Conservation (phyloP, 2,113 vertebrate species). For the Caretta caretta region DNA sequence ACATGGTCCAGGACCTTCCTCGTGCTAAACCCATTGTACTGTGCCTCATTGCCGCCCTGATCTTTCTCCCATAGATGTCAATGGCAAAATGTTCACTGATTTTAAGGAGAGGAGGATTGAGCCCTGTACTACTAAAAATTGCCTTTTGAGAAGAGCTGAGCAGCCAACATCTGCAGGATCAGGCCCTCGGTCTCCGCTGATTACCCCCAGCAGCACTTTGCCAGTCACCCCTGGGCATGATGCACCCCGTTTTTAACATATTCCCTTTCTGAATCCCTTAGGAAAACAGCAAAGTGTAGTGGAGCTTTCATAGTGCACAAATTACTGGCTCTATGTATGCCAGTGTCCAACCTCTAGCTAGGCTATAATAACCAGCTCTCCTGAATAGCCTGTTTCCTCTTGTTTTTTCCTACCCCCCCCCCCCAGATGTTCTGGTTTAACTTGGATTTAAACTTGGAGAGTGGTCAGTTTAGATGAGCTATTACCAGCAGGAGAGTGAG, state of each 20-base stretch:
- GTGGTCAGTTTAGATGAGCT: too few species aligned
- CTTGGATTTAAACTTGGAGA: too few species aligned
- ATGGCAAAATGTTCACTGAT: neutral
- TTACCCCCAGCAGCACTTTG: neutral
- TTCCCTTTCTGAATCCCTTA: neutral
- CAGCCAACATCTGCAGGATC: neutral
- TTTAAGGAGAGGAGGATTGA: neutral
- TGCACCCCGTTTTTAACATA: neutral
- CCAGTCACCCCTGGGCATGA: neutral
- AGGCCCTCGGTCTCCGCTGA: neutral
- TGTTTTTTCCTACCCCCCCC: too few species aligned
- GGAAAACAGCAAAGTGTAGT: conserved; percentile 1
- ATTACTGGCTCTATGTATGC: conserved; percentile 46
- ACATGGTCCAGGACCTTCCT: neutral
- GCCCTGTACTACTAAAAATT: neutral
- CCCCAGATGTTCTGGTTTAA: too few species aligned
- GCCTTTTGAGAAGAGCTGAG: neutral
- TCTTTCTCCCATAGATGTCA: neutral
- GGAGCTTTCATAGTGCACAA: conserved; percentile 44
- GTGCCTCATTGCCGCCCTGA: neutral
- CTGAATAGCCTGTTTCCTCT: too few species aligned
- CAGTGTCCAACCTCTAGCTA: conserved; percentile 51
- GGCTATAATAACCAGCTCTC: conserved; percentile 59
- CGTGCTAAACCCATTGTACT: neutral
- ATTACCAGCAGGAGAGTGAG: too few species aligned